phyloP scores from a whole-genome alignment of 2,888 invertebrate genomes.

The Iphiclides podalirius region DNA sequence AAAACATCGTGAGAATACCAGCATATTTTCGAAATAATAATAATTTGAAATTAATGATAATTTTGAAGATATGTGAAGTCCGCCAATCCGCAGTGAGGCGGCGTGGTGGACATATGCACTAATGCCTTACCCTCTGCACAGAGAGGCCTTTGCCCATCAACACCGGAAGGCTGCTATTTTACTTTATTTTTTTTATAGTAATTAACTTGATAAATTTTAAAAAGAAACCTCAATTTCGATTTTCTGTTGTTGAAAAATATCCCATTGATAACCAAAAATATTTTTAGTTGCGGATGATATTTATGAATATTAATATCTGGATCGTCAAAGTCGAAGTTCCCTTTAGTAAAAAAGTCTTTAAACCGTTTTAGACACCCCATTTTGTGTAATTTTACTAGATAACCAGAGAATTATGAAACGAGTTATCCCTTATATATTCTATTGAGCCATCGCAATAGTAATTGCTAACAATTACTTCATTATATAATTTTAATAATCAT shows the following conservation, averaged over 20 bases:
- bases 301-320: conserved; percentile 41
- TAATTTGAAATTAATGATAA: too few species aligned
- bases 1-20: too few species aligned
- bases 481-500: background rate
- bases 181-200: too few species aligned
- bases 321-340: conserved; percentile 41
- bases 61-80: too few species aligned
- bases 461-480: background rate
- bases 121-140: too few species aligned
- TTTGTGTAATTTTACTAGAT: conserved; percentile 9
- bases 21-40: too few species aligned
- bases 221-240: conserved; percentile 45
- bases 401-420: background rate
- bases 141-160: too few species aligned
- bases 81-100: too few species aligned
- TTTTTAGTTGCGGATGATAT: conserved; percentile 53
- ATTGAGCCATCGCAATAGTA: background rate
- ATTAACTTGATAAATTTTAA: too few species aligned
- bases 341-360: conserved; percentile 39
- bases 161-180: too few species aligned
- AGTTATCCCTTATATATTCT: background rate
- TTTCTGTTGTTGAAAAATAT: conserved; percentile 47
- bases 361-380: conserved; percentile 34
- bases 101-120: too few species aligned
- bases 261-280: conserved; percentile 45